Percentiles rank a stretch among this genome's conserved stretches.
These are phyloP conservation scores for Erpobdella octoculata DNA, from an alignment of 2,888 invertebrate genomes.

Conservation along the genomic window DNA sequence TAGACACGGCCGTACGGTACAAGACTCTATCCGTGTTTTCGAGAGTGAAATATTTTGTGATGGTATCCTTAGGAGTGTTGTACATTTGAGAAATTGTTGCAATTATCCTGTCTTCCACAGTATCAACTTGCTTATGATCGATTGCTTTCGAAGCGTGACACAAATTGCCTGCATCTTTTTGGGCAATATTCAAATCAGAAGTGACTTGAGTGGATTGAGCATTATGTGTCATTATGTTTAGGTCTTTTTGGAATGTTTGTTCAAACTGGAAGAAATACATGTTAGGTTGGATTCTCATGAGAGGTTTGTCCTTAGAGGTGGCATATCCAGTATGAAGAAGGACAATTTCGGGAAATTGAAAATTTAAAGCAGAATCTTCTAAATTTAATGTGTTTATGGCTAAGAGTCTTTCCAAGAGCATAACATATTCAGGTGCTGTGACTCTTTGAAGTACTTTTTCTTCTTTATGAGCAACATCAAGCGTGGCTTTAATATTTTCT, in stretches of 20 bases:
- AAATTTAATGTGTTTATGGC: conserved; percentile 18
- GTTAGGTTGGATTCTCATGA: conserved; percentile 15
- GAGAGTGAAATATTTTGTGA: background rate
- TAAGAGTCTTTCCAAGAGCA: conserved; percentile 17
- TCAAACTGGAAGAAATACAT: conserved; percentile 17
- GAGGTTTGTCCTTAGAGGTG: background rate
- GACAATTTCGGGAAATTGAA: conserved; percentile 7
- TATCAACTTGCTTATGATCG: background rate
- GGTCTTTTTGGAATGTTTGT: background rate
- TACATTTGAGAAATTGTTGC: background rate
- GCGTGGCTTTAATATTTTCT: background rate
- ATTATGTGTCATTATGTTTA: background rate
- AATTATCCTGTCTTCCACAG: background rate
- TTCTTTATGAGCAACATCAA: background rate
- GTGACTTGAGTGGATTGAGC: background rate
- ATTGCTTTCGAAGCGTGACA: background rate
- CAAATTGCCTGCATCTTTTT: background rate
- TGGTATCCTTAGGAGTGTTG: background rate
- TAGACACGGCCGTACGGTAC: background rate
- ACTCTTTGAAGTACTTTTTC: conserved; percentile 19
- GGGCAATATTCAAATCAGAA: background rate
- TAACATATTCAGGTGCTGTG: conserved; percentile 9
- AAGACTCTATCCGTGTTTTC: background rate
- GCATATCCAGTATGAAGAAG: conserved; percentile 6
- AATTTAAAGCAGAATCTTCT: conserved; percentile 10